Base-by-base conservation (phyloP, 2,888 invertebrate genomes). In the Adineta ricciae region DNA sequence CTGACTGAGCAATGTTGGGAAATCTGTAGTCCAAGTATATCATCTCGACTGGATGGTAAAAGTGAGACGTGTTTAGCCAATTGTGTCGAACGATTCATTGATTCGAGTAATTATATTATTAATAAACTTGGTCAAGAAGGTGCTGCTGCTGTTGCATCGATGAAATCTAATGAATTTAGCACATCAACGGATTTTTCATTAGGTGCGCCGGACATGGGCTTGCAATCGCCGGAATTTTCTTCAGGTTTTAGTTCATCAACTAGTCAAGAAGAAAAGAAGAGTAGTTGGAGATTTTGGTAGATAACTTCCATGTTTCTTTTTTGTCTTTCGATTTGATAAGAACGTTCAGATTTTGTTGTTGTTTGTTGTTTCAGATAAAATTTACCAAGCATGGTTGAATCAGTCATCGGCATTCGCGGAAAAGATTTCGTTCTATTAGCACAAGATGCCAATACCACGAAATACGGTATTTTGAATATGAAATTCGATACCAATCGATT, bases 351-450 rank as follows among this genome's bases (percentile, higher is more conserved):
- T 24, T 73, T 32, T 0, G 64, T 32, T 64, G 16, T 46, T 46
- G 46, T 46, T 56, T 56, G 8, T 56, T 56, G 56, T 56, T 56
- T 56, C n/a, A 56, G 56, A 56, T n/a, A 56, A 56, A 46, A 46
- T 46, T 8, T 46, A 46, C 11, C 11, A 46, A 64, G 5, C 5
- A 64, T 64, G 56, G 56, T 64, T n/a, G 56, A 64, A 64, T 64
- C 56, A 64, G 27, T 64, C 14, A 64, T 64, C 24, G 56, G 56
- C 27, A 64, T 64, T 27, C 56, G 56, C 27, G 56, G 56, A 89
- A 94, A 94, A 88, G 95, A 96, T 92, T 97, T 95, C 91, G 95
- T 95, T 36, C 92, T 97, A 91, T 64, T 46, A 46, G 46, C 56
- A n/a, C 56, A 56, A 56, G 56, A 56, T 56, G 56, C 56, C 56